Base-by-base conservation (phyloP, 2,113 vertebrate genomes). In the Hippocampus guttulatus region DNA sequence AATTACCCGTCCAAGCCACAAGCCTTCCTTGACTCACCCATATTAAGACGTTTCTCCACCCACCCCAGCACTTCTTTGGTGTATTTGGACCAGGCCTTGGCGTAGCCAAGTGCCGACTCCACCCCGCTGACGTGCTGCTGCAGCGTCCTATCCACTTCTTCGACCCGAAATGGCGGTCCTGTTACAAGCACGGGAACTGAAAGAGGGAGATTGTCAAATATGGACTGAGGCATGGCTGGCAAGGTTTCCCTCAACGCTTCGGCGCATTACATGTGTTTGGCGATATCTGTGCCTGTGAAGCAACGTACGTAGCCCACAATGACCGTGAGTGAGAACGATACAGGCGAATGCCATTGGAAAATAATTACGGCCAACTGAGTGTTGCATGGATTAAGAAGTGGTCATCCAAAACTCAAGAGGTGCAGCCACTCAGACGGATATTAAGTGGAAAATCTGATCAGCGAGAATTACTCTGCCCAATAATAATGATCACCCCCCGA, bases 1-100 rank as follows among this genome's bases (percentile, higher is more conserved):
- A 1, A 64, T 14, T 62, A 64, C 30, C 12, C 25, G 21, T 64
- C 49, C 20, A 62, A 57, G 16, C 58, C 45, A 15, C 14, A 47
- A 21, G 45, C 16, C 11, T 33, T 11, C 12, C 38, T 45, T 11
- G 6, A 94, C 96, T 95, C 88, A 99, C 97, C 97, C 87, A 94
- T 82, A 72, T 76, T 95, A 83, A 99, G 92, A 63, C 95, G 95
- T 88, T 96, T 98, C 74, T 98, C 97, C 90, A 98, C 94, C 96
- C 96, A 99, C n/a, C 91, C 88, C 67, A 99, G 92, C 84, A 99
- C 90, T 79, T 97, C 96, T 92, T 98, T 99, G 84, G 94, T 94
- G 75, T 99, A 99, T 87, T 98, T 98, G 81, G 95, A 98, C 96
- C 95, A 99, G 8, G 94, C 92, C 92, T 99, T 99, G 78, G 95